phyloP scores from a whole-genome alignment of 2,113 vertebrate species.

The cattle (Bos taurus) region DNA sequence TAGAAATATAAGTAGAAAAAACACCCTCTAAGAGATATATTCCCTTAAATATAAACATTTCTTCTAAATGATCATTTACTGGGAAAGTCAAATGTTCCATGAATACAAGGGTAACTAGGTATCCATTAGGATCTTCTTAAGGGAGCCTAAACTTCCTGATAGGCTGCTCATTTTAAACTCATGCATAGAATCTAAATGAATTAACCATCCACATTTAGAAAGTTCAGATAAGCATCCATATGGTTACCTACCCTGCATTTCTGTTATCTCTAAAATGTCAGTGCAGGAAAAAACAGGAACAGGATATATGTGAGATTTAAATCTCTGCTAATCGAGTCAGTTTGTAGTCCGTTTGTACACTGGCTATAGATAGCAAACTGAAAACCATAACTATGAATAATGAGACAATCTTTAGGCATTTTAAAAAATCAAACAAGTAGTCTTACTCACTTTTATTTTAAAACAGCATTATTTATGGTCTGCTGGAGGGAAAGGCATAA shows the following conservation, averaged over 20 bases:
- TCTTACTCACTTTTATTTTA: constrained; percentile 37
- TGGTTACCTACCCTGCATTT: constrained; percentile 43
- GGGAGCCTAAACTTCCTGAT: not conserved
- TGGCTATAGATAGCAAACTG: constrained; percentile 40
- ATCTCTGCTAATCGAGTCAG: constrained; percentile 38
- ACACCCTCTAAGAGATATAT: not conserved
- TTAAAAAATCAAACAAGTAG: constrained; percentile 30
- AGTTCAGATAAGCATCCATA: constrained; percentile 42
- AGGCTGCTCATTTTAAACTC: constrained; percentile 16
- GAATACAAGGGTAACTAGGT: not conserved
- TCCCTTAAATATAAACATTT: not conserved
- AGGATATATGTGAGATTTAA: constrained; percentile 58
- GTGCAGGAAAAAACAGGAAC: constrained; percentile 44
- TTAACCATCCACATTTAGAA: constrained; percentile 40
- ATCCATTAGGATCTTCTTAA: not conserved
- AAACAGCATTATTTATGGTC: not conserved
- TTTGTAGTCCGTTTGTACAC: constrained; percentile 48
- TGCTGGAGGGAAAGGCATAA: not conserved
- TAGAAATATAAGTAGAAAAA: not conserved
- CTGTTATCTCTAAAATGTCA: constrained; percentile 49
- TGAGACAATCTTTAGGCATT: constrained; percentile 23
- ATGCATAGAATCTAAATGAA: constrained; percentile 14
- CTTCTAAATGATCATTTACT: not conserved
- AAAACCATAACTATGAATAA: constrained; percentile 54
- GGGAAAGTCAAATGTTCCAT: constrained; percentile 15